These are phyloP conservation scores for Boloria selene DNA, from an alignment of 2,888 invertebrate genomes.

Conservation along the genomic window DNA sequence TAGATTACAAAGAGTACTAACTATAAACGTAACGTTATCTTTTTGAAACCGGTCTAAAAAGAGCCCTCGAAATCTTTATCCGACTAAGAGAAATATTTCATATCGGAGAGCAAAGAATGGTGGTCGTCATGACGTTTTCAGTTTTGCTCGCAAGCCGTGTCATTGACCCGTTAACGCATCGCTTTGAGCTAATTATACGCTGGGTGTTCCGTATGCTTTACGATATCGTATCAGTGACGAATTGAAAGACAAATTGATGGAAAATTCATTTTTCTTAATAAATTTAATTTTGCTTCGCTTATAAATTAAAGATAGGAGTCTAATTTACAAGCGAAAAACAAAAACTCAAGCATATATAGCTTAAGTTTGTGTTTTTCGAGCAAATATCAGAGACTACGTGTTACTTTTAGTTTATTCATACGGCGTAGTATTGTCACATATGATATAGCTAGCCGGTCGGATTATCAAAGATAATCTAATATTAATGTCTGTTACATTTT, in stretches of 20 bases:
- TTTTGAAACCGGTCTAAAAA: constrained; percentile 9
- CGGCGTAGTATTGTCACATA: not conserved
- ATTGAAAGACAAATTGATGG: not conserved
- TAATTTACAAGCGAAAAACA: too few species aligned
- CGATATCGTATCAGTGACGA: constrained; percentile 35
- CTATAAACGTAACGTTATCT: not conserved
- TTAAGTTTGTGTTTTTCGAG: not conserved
- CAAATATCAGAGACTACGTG: not conserved
- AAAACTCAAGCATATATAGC: too few species aligned
- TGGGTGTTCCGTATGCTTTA: constrained; percentile 57
- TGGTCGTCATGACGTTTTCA: constrained; percentile 50
- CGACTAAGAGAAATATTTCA: constrained; percentile 25
- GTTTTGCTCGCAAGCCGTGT: constrained; percentile 62
- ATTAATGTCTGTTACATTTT: too few species aligned
- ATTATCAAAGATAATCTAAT: not conserved
- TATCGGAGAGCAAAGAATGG: constrained; percentile 47
- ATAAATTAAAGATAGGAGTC: not conserved
- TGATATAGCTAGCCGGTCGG: not conserved
- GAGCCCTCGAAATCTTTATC: constrained; percentile 24
- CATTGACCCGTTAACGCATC: constrained; percentile 78
- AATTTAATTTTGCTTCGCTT: not conserved
- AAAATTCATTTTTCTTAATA: too few species aligned
- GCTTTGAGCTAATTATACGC: constrained; percentile 70
- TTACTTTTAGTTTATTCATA: too few species aligned
- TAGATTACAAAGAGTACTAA: not conserved